A percentile compares a stretch with the other conserved stretches of the same genome.
Conservation (phyloP, 2,113 vertebrate genomes). For the Xiphorhynchus elegans region DNA sequence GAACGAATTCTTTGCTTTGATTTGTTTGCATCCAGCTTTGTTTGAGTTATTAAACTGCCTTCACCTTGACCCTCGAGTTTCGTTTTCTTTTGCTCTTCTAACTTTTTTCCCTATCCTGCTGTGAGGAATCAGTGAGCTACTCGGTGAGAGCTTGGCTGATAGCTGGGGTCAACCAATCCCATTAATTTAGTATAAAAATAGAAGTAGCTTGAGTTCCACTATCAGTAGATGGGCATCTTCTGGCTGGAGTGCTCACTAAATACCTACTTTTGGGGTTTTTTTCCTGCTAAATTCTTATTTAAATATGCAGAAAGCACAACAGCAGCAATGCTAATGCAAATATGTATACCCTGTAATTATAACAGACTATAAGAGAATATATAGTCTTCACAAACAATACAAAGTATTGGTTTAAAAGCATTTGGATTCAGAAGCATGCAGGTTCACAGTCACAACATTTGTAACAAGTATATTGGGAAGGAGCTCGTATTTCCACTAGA, state of each 20-base stretch:
- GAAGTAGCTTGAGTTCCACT: not conserved
- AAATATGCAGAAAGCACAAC: not conserved
- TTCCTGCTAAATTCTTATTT: not conserved
- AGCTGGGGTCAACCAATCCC: not conserved
- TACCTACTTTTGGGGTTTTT: not conserved
- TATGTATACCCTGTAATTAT: not conserved
- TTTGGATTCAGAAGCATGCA: not conserved
- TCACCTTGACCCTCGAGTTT: not conserved
- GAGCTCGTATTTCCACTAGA: rapidly evolving
- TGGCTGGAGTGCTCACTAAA: not conserved
- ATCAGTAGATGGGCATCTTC: not conserved
- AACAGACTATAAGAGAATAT: not conserved
- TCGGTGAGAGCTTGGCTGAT: not conserved
- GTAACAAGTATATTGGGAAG: not conserved
- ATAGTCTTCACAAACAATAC: not conserved
- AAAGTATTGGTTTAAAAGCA: not conserved
- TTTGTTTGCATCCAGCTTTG: not conserved
- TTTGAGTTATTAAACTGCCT: not conserved
- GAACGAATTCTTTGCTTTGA: not conserved
- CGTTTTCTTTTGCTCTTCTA: not conserved
- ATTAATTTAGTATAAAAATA: not conserved
- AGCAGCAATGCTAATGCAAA: not conserved
- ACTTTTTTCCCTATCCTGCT: not conserved
- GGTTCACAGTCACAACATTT: not conserved
- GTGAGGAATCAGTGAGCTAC: not conserved